A percentile compares a stretch with the other conserved stretches of the same genome.
phyloP scores from a whole-genome alignment of 2,797 vertebrate genomes.

The Pachyuromys duprasi region DNA sequence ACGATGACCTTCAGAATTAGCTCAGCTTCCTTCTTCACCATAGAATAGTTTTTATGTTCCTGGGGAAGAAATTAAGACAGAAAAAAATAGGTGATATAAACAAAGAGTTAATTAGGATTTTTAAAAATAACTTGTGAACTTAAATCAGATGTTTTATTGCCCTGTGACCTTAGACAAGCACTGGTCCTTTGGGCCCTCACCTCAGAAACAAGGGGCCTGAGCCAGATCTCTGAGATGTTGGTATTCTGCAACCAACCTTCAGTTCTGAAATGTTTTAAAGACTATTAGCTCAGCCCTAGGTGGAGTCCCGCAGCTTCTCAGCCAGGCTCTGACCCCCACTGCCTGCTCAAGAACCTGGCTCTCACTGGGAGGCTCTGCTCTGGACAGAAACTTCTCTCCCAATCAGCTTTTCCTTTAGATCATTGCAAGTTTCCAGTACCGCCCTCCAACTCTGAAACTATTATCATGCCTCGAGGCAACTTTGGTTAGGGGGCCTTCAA shows the following conservation, averaged over 20 bases:
- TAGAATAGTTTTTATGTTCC: background rate
- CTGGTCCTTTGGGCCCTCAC: background rate
- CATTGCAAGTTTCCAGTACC: background rate
- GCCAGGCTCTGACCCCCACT: too few relatives aligned
- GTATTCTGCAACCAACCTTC: background rate
- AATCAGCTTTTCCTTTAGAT: background rate
- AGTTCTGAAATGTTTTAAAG: background rate
- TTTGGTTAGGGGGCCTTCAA: background rate
- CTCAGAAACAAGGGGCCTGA: background rate
- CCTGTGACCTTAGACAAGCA: background rate
- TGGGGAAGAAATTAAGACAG: background rate
- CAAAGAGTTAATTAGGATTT: background rate
- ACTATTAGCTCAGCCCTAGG: background rate
- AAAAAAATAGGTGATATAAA: background rate
- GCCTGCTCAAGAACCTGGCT: background rate
- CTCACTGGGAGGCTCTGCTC: background rate
- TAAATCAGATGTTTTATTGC: background rate
- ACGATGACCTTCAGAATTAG: background rate
- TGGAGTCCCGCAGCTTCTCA: background rate
- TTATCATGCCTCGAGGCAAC: background rate
- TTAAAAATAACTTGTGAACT: background rate
- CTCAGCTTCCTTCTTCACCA: background rate
- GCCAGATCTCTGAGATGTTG: background rate
- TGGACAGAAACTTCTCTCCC: background rate
- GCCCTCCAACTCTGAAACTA: background rate